Evolutionary conservation across 2,888 invertebrate species (phyloP).

Genomic region (Philaethria dido): DNA sequence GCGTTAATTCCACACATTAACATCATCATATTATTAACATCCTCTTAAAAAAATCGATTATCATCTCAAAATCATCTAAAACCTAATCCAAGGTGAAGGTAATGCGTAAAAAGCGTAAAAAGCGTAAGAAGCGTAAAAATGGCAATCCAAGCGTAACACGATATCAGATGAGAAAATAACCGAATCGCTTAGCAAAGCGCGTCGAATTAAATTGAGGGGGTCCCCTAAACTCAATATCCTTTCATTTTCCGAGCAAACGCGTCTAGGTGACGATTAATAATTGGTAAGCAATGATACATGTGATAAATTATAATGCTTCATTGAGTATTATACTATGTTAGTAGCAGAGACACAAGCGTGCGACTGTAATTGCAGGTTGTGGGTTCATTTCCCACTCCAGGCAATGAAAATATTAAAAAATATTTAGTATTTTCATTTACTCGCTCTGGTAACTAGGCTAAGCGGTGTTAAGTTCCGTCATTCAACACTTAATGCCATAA

Average conservation of each 20-base stretch:
- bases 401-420: too few relatives aligned
- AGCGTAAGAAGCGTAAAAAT: slow-evolving; percentile 21
- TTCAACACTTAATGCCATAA: too few relatives aligned
- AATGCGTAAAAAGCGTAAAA: slow-evolving; percentile 14
- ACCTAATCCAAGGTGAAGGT: slow-evolving; percentile 6
- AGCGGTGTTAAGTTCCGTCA: too few relatives aligned
- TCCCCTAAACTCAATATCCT: slow-evolving; percentile 41
- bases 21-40: too few relatives aligned
- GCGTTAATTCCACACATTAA: too few relatives aligned
- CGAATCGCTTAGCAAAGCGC: slow-evolving; percentile 42
- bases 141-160: slow-evolving; percentile 22
- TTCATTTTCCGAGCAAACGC: slow-evolving; percentile 45
- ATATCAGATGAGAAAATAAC: slow-evolving; percentile 41
- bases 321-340: slow-evolving; percentile 15
- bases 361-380: too few relatives aligned
- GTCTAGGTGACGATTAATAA: slow-evolving; percentile 38
- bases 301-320: slow-evolving; percentile 22
- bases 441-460: too few relatives aligned
- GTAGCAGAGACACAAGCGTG: too few relatives aligned
- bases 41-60: neutral
- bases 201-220: slow-evolving; percentile 39
- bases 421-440: too few relatives aligned
- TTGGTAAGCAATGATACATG: slow-evolving; percentile 30
- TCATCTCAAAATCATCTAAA: slow-evolving; percentile 16
- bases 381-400: too few relatives aligned